phyloP scores from a whole-genome alignment of 2,113 vertebrate species.

The Oncorhynchus clarkii region DNA sequence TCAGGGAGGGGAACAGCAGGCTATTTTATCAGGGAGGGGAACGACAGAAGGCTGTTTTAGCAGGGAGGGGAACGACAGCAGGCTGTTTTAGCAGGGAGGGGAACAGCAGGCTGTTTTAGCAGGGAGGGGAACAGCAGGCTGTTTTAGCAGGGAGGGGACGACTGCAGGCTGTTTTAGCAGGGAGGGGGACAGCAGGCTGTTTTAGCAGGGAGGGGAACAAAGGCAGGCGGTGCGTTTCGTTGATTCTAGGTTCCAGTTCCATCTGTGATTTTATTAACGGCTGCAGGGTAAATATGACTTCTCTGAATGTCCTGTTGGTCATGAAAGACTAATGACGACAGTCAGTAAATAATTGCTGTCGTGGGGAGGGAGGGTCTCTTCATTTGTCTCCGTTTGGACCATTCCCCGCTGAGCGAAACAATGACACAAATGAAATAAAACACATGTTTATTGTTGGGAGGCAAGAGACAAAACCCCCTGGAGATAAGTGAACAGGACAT shows the following conservation, averaged over 20 bases:
- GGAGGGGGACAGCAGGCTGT: no score
- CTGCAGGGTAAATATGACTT: slow-evolving; percentile 4
- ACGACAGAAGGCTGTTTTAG: no score
- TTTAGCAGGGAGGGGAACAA: no score
- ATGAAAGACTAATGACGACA: slow-evolving; percentile 23
- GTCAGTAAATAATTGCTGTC: slow-evolving; percentile 1
- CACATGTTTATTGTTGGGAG: slow-evolving; percentile 24
- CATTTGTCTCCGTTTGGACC: slow-evolving; percentile 11
- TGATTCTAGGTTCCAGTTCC: neutral
- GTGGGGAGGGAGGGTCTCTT: neutral
- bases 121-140: no score
- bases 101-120: no score
- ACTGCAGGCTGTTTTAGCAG: no score
- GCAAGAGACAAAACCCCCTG: neutral
- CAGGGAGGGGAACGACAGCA: no score
- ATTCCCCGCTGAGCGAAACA: slow-evolving; percentile 17
- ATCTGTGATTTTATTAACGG: slow-evolving; percentile 20
- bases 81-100: no score
- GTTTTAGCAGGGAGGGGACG: no score
- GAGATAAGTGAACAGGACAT: neutral
- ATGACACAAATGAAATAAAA: slow-evolving; percentile 35
- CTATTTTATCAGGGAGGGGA: no score
- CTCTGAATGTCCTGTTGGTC: slow-evolving; percentile 7
- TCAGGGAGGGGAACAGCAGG: no score
- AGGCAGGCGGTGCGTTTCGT: no score